phyloP scores from a whole-genome alignment of 2,113 vertebrate species.

The Meleagris gallopavo region DNA sequence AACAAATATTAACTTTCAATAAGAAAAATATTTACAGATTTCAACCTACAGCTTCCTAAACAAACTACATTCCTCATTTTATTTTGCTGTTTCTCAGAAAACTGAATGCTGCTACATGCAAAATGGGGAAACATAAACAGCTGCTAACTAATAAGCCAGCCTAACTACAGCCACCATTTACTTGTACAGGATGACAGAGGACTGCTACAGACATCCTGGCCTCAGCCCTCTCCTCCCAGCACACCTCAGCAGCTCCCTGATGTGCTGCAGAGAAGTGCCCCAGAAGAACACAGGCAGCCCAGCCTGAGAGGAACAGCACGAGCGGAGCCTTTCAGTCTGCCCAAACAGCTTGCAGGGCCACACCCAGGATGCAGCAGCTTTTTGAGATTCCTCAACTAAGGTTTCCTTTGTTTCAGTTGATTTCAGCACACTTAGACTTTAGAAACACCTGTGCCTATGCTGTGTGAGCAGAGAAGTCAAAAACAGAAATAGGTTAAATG shows the following conservation, averaged over 20 bases:
- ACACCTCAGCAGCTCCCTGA: neutral
- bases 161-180: neutral
- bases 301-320: neutral
- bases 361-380: neutral
- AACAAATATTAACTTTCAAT: conserved; percentile 32
- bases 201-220: neutral
- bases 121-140: neutral
- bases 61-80: neutral
- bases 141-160: neutral
- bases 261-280: neutral
- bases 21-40: conserved; percentile 39
- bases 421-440: neutral
- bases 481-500: neutral
- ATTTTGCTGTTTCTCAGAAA: conserved; percentile 3
- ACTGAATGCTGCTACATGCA: neutral
- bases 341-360: neutral
- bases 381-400: neutral
- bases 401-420: neutral
- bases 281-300: neutral
- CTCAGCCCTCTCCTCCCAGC: neutral
- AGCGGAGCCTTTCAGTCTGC: neutral
- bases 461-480: neutral
- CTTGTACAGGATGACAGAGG: neutral
- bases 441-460: neutral
- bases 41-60: conserved; percentile 30